These are phyloP conservation scores for Apostichopus californicus DNA, from an alignment of 35 echinoderm and acorn worm species.

Conservation along the genomic window DNA sequence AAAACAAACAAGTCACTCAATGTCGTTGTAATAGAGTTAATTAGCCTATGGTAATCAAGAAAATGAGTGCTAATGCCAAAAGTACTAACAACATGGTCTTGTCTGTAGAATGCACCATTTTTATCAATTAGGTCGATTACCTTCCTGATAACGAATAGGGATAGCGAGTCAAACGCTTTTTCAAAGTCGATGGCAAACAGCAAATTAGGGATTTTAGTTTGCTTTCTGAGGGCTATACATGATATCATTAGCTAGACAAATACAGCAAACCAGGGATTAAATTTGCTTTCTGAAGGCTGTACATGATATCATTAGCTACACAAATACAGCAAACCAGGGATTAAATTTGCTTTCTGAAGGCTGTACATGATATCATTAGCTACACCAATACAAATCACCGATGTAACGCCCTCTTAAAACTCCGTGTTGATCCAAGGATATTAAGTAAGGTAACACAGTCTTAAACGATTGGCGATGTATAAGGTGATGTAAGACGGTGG, in stretches of 20 bases:
- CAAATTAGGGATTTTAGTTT: not conserved
- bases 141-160: not conserved
- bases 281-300: not conserved
- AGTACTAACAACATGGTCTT: too few species aligned
- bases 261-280: not conserved
- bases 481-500: not conserved
- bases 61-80: too few species aligned
- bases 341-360: not conserved
- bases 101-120: not conserved
- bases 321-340: not conserved
- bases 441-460: not conserved
- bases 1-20: too few species aligned
- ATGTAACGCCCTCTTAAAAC: not conserved
- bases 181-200: conserved; percentile 6
- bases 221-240: not conserved
- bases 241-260: not conserved
- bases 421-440: not conserved
- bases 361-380: conserved; percentile 1
- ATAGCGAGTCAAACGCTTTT: conserved; percentile 12
- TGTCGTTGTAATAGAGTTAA: too few species aligned
- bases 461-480: conserved; percentile 9
- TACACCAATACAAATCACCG: not conserved
- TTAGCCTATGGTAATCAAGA: too few species aligned
- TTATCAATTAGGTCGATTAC: not conserved
- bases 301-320: too few species aligned